Evolutionary conservation across 2,888 invertebrate species (phyloP).

Genomic region (Macropis europaea): DNA sequence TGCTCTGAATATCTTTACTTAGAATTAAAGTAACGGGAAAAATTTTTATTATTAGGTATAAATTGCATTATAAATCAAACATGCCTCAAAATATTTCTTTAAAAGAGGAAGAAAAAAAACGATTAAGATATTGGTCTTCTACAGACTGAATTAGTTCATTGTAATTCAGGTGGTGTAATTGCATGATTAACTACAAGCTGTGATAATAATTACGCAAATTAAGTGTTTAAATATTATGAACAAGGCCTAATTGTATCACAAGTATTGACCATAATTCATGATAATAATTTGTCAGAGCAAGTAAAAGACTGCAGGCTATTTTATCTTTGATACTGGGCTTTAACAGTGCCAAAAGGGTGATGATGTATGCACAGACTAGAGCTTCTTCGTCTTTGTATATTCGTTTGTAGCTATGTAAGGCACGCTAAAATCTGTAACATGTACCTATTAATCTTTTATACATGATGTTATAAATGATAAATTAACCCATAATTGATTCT

Average conservation of each 20-base stretch:
- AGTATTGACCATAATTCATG: constrained; percentile 10
- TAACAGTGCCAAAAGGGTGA: constrained; percentile 70
- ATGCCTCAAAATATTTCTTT: not conserved
- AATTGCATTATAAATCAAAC: constrained; percentile 10
- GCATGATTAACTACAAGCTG: constrained; percentile 41
- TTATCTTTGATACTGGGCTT: constrained; percentile 62
- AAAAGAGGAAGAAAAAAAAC: not conserved
- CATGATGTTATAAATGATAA: constrained; percentile 36
- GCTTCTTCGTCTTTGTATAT: constrained; percentile 61
- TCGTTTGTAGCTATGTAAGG: constrained; percentile 57
- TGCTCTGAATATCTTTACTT: constrained; percentile 45
- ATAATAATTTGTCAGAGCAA: constrained; percentile 47
- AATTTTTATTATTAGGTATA: constrained; percentile 1
- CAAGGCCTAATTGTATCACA: constrained; percentile 51
- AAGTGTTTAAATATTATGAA: constrained; percentile 25
- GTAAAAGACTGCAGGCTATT: constrained; percentile 37
- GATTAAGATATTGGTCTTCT: not conserved
- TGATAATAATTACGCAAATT: constrained; percentile 46
- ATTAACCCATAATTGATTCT: constrained; percentile 49
- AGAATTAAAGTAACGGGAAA: not conserved
- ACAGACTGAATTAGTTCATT: constrained; percentile 12
- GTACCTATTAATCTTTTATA: constrained; percentile 52
- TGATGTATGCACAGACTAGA: constrained; percentile 52
- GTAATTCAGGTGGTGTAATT: constrained; percentile 1
- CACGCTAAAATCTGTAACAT: constrained; percentile 52